These are phyloP conservation scores for Dynastes tityus DNA, from an alignment of 2,888 invertebrate species.

Conservation along the genomic window DNA sequence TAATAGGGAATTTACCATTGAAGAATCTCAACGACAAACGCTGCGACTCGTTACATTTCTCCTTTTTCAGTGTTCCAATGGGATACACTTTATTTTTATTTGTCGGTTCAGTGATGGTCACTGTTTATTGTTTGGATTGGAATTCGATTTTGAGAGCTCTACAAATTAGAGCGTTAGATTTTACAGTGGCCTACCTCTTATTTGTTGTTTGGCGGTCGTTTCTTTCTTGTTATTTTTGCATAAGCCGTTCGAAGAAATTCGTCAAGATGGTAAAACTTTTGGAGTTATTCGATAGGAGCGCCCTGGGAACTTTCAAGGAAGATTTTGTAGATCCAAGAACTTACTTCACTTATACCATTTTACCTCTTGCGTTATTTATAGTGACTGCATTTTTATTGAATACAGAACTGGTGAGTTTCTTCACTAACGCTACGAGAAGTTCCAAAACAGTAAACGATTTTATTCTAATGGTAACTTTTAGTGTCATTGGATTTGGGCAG, in stretches of 20 bases:
- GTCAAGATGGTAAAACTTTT: conserved; percentile 47
- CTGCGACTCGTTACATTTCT: not conserved
- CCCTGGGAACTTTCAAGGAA: not conserved
- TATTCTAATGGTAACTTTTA: not conserved
- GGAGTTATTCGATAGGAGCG: conserved; percentile 44
- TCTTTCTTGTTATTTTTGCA: conserved; percentile 48
- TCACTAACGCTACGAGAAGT: not conserved
- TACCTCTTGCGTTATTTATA: not conserved
- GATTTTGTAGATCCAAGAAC: not conserved
- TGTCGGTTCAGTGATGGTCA: not conserved
- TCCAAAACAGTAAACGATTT: not conserved
- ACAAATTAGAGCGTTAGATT: not conserved
- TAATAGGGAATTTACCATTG: not conserved
- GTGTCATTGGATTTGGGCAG: conserved; percentile 21
- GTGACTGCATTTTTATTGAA: not conserved
- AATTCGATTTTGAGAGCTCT: not conserved
- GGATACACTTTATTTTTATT: not conserved
- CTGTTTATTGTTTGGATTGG: not conserved
- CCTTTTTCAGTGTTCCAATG: not conserved
- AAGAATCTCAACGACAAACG: not conserved
- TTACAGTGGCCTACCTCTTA: not conserved
- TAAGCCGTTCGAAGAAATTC: conserved; percentile 44
- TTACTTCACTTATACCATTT: not conserved
- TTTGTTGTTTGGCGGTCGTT: not conserved
- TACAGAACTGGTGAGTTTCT: not conserved